phyloP scores from a whole-genome alignment of 2,113 vertebrate genomes.

The mouse (Mus musculus) region DNA sequence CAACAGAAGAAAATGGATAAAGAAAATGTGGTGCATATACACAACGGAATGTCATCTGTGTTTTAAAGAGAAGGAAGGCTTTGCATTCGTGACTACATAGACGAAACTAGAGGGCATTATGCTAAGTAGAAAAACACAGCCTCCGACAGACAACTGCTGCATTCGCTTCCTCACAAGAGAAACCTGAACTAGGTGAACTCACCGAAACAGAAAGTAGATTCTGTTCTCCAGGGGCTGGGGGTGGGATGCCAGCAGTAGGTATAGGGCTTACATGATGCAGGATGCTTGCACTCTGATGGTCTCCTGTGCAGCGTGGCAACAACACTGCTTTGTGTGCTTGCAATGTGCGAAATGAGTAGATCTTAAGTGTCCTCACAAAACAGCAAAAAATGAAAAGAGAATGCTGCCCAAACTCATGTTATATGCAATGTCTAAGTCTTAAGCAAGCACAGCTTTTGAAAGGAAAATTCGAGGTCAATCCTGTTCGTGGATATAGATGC shows the following conservation, averaged over 20 bases:
- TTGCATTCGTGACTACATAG: background rate
- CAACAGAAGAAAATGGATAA: background rate
- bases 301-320: too few species aligned
- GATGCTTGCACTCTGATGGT: background rate
- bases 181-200: background rate
- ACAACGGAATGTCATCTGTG: background rate
- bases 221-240: background rate
- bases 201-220: background rate
- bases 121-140: background rate
- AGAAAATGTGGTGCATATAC: background rate
- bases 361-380: background rate
- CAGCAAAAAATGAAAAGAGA: background rate
- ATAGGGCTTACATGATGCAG: background rate
- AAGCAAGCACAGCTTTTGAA: background rate
- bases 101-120: background rate
- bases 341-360: background rate
- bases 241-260: background rate
- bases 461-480: background rate
- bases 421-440: background rate
- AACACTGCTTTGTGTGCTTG: background rate
- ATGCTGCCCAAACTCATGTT: background rate
- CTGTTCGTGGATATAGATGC: background rate
- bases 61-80: background rate
- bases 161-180: background rate
- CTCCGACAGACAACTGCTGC: background rate